A percentile compares a stretch with the other conserved stretches of the same genome.
Conservation (phyloP, 2,888 invertebrate genomes). For the Fabriciana adippe region DNA sequence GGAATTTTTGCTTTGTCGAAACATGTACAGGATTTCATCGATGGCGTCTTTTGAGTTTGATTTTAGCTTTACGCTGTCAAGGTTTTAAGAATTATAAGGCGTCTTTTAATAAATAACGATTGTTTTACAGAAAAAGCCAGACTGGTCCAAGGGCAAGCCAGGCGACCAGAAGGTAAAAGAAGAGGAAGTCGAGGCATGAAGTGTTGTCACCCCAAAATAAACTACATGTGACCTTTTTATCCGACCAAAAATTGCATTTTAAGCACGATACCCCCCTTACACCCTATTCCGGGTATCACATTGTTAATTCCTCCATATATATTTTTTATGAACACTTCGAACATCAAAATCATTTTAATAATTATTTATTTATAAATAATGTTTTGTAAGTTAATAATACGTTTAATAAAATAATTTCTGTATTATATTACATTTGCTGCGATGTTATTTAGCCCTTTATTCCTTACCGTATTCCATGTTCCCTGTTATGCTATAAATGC, state of each 20-base stretch:
- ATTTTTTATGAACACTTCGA: slow-evolving; percentile 62
- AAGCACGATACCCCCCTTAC: slow-evolving; percentile 62
- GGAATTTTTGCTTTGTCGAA: slow-evolving; percentile 3
- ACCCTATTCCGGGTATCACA: slow-evolving; percentile 31
- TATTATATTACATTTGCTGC: slow-evolving; percentile 64
- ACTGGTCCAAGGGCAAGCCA: slow-evolving; percentile 95
- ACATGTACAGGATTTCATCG: slow-evolving; percentile 11
- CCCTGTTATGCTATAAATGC: background rate
- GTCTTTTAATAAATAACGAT: slow-evolving; percentile 45
- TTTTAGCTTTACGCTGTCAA: slow-evolving; percentile 34
- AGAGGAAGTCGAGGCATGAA: slow-evolving; percentile 92
- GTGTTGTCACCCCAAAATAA: slow-evolving; percentile 60
- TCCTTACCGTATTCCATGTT: slow-evolving; percentile 2
- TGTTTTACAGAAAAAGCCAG: slow-evolving; percentile 93
- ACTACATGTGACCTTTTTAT: slow-evolving; percentile 66
- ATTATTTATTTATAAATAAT: slow-evolving; percentile 74
- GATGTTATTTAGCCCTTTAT: slow-evolving; percentile 52
- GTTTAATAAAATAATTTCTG: slow-evolving; percentile 79
- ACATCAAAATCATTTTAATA: slow-evolving; percentile 61
- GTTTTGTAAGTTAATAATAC: slow-evolving; percentile 75
- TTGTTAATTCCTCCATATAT: slow-evolving; percentile 47
- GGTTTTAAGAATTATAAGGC: background rate
- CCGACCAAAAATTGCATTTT: slow-evolving; percentile 62
- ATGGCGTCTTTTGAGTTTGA: slow-evolving; percentile 30
- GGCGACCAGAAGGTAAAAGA: slow-evolving; percentile 95